phyloP scores from a whole-genome alignment of 2,113 vertebrate genomes.

The Orycteropus afer region DNA sequence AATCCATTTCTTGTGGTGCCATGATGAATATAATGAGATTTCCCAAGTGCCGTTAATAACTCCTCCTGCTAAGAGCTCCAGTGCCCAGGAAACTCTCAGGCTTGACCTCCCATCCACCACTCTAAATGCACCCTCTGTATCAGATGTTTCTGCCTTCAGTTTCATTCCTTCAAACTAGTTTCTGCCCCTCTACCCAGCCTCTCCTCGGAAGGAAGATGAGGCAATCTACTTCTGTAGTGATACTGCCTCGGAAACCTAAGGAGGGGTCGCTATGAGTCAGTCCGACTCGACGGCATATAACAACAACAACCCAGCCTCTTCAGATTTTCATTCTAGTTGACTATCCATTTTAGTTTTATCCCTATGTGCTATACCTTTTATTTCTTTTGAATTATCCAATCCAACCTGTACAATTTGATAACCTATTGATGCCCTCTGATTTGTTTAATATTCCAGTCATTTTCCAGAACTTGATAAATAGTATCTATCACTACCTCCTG shows the following conservation, averaged over 20 bases:
- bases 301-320: not conserved
- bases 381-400: constrained; percentile 36
- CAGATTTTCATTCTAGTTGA: not conserved
- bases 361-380: not conserved
- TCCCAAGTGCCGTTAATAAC: not conserved
- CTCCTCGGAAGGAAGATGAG: too few relatives aligned
- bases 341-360: constrained; percentile 33
- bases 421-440: not conserved
- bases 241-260: too few relatives aligned
- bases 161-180: not conserved
- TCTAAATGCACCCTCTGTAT: not conserved
- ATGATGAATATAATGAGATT: not conserved
- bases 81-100: not conserved
- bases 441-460: not conserved
- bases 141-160: not conserved
- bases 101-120: not conserved
- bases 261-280: too few relatives aligned
- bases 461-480: constrained; percentile 9
- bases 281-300: too few relatives aligned
- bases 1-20: not conserved
- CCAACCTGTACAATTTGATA: not conserved
- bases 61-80: not conserved
- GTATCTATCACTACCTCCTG: not conserved
- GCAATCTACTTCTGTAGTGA: too few relatives aligned
- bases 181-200: not conserved